phyloP scores from a whole-genome alignment of 2,797 vertebrate species.

The Danio choprae region DNA sequence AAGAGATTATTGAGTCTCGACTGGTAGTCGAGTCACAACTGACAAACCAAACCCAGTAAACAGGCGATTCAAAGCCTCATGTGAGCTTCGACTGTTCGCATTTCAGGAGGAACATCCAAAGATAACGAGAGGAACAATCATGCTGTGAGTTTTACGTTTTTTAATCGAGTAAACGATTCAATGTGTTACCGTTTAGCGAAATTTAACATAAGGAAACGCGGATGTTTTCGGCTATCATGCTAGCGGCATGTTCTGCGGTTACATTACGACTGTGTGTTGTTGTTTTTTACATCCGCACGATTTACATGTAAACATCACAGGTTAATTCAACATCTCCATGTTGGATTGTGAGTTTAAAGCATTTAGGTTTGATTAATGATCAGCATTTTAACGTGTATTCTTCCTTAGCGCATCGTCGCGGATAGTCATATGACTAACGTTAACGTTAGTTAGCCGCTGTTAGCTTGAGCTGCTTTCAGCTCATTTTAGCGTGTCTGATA shows the following conservation, averaged over 20 bases:
- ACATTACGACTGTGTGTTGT: neutral
- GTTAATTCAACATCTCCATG: no score
- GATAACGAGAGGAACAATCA: neutral
- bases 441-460: constrained; percentile 14
- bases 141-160: neutral
- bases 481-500: neutral
- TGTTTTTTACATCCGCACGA: neutral
- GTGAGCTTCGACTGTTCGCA: neutral
- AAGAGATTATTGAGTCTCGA: neutral
- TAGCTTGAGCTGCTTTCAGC: constrained; percentile 8
- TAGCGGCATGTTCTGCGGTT: neutral
- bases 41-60: neutral
- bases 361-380: neutral
- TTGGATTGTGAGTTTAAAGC: neutral
- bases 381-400: neutral
- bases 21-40: neutral
- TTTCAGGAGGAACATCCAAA: neutral
- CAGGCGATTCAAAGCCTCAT: neutral
- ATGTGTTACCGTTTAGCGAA: neutral
- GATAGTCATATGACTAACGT: constrained; percentile 13
- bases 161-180: neutral
- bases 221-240: constrained; percentile 7
- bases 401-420: neutral
- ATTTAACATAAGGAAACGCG: neutral
- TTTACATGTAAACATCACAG: no score